phyloP scores from a whole-genome alignment of 2,797 vertebrate species.

The Galaxias olidus region DNA sequence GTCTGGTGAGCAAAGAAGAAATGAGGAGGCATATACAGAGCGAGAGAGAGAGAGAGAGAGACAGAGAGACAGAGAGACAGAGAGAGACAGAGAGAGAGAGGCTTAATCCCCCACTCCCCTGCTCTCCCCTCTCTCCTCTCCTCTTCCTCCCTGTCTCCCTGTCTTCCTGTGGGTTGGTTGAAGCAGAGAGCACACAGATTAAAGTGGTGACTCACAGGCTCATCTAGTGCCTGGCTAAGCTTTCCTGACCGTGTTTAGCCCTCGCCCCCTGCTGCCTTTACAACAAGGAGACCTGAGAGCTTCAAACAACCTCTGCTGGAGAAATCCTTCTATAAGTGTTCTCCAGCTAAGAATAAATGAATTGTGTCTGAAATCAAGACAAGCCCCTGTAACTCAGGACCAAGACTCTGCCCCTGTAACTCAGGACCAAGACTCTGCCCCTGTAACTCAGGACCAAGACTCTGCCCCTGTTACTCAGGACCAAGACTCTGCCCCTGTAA shows the following conservation, averaged over 20 bases:
- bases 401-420: too few species aligned
- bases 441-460: too few species aligned
- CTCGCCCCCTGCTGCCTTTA: constrained; percentile 25
- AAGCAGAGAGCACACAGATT: constrained; percentile 63
- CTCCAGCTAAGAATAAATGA: too few species aligned
- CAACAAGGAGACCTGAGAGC: constrained; percentile 4
- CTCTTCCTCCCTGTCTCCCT: constrained; percentile 18
- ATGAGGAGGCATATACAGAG: background rate
- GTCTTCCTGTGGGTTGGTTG: constrained; percentile 46
- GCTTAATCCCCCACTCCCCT: constrained; percentile 29
- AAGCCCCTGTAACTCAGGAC: too few species aligned
- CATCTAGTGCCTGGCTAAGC: constrained; percentile 62
- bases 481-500: too few species aligned
- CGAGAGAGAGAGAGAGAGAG: background rate
- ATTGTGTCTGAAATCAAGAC: too few species aligned
- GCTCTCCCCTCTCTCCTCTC: background rate
- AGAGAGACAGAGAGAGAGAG: background rate
- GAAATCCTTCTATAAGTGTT: background rate
- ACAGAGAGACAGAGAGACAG: background rate
- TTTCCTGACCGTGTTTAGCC: constrained; percentile 10
- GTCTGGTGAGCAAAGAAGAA: background rate
- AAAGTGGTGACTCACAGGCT: constrained; percentile 51
- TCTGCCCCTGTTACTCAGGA: too few species aligned
- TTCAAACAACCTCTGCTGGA: background rate
- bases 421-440: too few species aligned